These are phyloP conservation scores for Zosterops hypoxanthus DNA, from an alignment of 2,113 vertebrate genomes.

Conservation along the genomic window DNA sequence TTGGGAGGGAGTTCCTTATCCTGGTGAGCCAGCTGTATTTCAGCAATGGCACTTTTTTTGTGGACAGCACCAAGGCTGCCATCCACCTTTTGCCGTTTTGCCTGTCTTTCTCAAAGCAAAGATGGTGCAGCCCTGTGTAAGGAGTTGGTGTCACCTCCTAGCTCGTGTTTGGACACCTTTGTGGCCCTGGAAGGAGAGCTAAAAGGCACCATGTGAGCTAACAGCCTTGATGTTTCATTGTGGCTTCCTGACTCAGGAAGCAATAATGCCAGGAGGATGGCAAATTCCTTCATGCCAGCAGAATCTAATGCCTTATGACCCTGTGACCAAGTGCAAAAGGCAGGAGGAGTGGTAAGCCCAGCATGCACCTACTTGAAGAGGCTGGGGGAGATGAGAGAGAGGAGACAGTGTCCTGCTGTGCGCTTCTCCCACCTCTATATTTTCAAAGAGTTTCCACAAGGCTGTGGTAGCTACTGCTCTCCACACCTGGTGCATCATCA, in stretches of 20 bases:
- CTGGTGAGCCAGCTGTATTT: neutral
- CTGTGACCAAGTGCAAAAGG: slow-evolving; percentile 14
- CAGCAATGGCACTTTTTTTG: neutral
- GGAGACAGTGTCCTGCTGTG: neutral
- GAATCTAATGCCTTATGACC: neutral
- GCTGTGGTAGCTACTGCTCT: neutral
- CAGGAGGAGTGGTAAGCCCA: slow-evolving; percentile 28
- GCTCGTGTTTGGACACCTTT: neutral
- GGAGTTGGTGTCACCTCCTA: neutral
- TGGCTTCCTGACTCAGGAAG: neutral
- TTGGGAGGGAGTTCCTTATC: neutral
- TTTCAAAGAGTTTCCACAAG: slow-evolving; percentile 24
- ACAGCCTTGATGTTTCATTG: rapidly evolving
- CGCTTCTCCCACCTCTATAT: neutral
- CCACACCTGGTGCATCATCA: neutral
- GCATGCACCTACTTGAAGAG: slow-evolving; percentile 48
- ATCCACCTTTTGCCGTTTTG: neutral
- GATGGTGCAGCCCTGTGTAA: neutral
- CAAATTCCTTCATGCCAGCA: neutral
- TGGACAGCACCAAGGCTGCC: neutral
- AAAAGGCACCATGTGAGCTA: neutral
- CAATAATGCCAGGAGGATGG: neutral
- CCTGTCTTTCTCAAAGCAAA: neutral
- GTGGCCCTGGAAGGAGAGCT: neutral
- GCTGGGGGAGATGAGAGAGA: slow-evolving; percentile 21